phyloP scores from a whole-genome alignment of 2,888 invertebrate genomes.

The Drosophila rellima region DNA sequence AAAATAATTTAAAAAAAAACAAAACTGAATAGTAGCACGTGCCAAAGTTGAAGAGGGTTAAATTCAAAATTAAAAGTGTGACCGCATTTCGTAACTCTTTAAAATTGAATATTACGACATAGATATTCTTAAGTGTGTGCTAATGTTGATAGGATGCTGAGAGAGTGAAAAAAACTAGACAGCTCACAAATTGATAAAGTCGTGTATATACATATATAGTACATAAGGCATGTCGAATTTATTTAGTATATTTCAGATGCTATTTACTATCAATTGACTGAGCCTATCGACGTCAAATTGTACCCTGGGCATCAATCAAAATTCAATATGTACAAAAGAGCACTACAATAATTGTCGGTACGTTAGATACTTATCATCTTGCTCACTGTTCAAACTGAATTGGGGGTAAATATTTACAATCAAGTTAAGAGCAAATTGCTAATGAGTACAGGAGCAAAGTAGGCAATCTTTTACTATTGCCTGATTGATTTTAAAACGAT shows the following conservation, averaged over 20 bases:
- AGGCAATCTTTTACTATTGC: background rate
- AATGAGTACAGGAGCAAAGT: background rate
- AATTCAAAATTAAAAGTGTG: constrained; percentile 12
- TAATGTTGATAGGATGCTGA: constrained; percentile 11
- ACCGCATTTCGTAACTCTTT: constrained; percentile 19
- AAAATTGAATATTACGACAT: constrained; percentile 15
- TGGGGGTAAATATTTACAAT: constrained; percentile 7
- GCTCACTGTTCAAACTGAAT: background rate
- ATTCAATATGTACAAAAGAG: constrained; percentile 11
- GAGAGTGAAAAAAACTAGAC: background rate
- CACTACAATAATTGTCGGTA: constrained; percentile 3
- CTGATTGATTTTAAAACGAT: background rate
- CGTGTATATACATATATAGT: constrained; percentile 3
- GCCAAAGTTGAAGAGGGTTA: constrained; percentile 1
- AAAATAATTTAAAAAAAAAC: background rate
- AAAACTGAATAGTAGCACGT: constrained; percentile 17
- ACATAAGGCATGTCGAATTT: background rate
- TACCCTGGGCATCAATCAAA: constrained; percentile 54
- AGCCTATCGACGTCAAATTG: constrained; percentile 46
- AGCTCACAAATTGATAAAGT: constrained; percentile 50
- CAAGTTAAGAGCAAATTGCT: background rate
- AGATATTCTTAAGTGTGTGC: constrained; percentile 10
- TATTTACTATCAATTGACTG: constrained; percentile 53
- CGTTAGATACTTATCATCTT: constrained; percentile 16
- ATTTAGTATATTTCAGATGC: constrained; percentile 16